Evolutionary conservation across 1,140 invertebrate genomes (phyloP), one percentile per base, ranked within the genome.

Genomic region (Oppia nitens): DNA sequence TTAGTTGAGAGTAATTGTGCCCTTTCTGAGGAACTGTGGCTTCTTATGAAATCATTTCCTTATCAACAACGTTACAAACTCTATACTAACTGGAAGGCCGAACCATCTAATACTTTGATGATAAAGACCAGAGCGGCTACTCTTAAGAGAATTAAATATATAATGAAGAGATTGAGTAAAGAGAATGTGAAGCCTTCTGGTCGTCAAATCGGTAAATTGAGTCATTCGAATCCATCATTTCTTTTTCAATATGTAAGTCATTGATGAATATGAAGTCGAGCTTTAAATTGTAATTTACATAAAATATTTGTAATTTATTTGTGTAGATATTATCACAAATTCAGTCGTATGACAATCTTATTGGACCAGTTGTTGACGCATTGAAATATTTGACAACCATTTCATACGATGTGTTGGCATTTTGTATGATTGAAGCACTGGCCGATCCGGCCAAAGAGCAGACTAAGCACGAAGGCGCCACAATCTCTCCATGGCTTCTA

Each of bases 121-220:
- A 78, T 95, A 60, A 77, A 82, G 40, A 83, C 84, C 45, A 79
- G 83, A 53, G 90, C 85, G 0, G 83, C 91, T 67, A 81, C 84
- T 0, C 77, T 92, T 59, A 90, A 95, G 65, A 84, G 87, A 67
- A 87, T 95, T 4, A 95, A 94, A 68, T 90, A 89, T 61, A 85
- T 96, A 6, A 94, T 98, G 87, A 97, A 97, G 74, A 78, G 94
- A 52, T 84, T 99, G 1, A 93, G 88, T 65, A 99, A 98, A 71
- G 96, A 99, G 72, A 98, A 93, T 67, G 89, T 98, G 1, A 98
- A 98, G 72, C 90, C 86, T 0, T 85, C 93, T 55, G 94, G 96
- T 6, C 74, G 96, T 59, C 82, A 88, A 32, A 85, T 99, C 57
- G 95, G 93, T 17, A 99, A 99, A 77, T 75, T 98, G 20, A 93